phyloP scores from a whole-genome alignment of 2,113 vertebrate genomes.

The Leucoraja erinaceus region DNA sequence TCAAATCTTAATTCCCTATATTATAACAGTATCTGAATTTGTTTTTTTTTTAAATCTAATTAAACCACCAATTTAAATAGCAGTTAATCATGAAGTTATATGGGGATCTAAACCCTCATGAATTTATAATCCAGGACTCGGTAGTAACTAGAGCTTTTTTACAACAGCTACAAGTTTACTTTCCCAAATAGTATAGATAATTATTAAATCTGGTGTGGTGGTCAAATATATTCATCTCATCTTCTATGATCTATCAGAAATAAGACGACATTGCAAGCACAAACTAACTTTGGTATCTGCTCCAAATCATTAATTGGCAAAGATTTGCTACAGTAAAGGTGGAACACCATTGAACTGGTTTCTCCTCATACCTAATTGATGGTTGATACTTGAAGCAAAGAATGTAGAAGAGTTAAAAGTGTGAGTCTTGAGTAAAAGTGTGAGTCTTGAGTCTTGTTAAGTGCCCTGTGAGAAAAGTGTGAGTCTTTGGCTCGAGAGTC shows the following conservation, averaged over 20 bases:
- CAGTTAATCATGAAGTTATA: too few species aligned
- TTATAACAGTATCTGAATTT: too few species aligned
- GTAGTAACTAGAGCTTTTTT: not conserved
- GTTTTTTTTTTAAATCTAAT: too few species aligned
- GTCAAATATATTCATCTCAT: not conserved
- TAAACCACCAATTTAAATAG: too few species aligned
- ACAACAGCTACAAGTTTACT: not conserved
- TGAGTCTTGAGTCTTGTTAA: too few species aligned
- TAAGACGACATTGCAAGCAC: not conserved
- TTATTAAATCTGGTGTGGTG: not conserved
- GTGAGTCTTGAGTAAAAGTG: too few species aligned
- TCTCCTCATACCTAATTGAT: not conserved
- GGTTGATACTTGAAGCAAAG: not conserved
- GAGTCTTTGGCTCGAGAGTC: too few species aligned
- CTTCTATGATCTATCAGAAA: not conserved
- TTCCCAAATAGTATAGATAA: not conserved
- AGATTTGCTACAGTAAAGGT: not conserved
- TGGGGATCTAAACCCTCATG: not conserved
- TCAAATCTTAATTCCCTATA: too few species aligned
- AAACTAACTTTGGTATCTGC: not conserved
- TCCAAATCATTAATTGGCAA: not conserved
- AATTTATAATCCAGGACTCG: not conserved
- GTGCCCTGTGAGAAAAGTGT: too few species aligned
- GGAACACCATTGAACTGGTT: not conserved
- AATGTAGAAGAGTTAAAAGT: not conserved